Conservation (phyloP, 2,888 invertebrate genomes). For the Leptinotarsa rubiginosa region DNA sequence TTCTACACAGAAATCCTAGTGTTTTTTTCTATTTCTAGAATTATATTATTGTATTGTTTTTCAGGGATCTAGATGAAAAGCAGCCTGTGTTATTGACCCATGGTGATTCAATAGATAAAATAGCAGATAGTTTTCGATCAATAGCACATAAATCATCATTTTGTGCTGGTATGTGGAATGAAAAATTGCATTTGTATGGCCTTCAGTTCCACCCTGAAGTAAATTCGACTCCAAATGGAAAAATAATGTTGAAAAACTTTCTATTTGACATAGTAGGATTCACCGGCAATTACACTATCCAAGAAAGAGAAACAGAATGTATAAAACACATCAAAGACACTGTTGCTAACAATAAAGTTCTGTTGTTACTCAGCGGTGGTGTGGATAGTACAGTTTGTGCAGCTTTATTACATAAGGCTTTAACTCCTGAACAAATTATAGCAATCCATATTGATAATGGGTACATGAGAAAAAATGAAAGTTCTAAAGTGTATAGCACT, state of each 20-base stretch:
- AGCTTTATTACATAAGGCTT: slow-evolving; percentile 90
- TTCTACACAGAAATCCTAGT: no score
- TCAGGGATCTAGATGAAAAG: slow-evolving; percentile 85
- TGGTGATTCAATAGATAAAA: slow-evolving; percentile 94
- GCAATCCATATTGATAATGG: slow-evolving; percentile 99
- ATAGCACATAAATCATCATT: slow-evolving; percentile 87
- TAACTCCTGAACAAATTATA: slow-evolving; percentile 90
- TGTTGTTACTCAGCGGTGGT: slow-evolving; percentile 96
- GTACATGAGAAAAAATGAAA: slow-evolving; percentile 97
- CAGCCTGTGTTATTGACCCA: slow-evolving; percentile 96
- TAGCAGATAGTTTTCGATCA: slow-evolving; percentile 89
- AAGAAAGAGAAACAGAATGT: slow-evolving; percentile 88
- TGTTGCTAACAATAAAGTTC: slow-evolving; percentile 88
- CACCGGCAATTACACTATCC: slow-evolving; percentile 88
- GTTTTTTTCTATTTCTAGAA: no score
- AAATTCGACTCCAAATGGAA: slow-evolving; percentile 72
- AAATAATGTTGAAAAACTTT: slow-evolving; percentile 93
- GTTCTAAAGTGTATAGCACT: slow-evolving; percentile 67
- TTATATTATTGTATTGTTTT: slow-evolving; percentile 47
- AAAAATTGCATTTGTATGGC: slow-evolving; percentile 90
- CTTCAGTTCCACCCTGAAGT: slow-evolving; percentile 99
- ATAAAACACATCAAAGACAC: slow-evolving; percentile 90
- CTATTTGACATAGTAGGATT: slow-evolving; percentile 91
- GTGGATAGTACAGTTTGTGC: slow-evolving; percentile 99
- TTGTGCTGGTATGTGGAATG: slow-evolving; percentile 91